Evolutionary conservation across 2,888 invertebrate genomes (phyloP), one percentile per base, ranked within the genome.

Genomic region (Diadegma fenestrale): DNA sequence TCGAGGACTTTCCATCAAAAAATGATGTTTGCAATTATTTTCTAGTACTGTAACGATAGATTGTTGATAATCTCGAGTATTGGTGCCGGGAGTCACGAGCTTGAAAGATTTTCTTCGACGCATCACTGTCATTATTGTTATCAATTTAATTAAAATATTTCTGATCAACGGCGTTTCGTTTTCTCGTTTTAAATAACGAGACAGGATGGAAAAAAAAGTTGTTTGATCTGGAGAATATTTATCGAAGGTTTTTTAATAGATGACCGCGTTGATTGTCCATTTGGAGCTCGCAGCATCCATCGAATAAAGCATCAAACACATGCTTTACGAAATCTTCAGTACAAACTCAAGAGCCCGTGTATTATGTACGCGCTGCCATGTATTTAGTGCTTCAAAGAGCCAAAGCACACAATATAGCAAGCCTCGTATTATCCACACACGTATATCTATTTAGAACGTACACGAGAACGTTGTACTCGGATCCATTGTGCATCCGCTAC

Each of bases 331-430:
- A 92, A 91, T 92, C 92, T 92, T 91, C 89, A 87, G 89, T 89
- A 88, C 87, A 92, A 91, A 92, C 90, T 93, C 91, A 92, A 92
- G 91, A 91, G 90, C 88, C 90, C 91, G 89, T 90, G 89, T 88
- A 90, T 89, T 90, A 88, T 89, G 88, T 87, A 88, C 89, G 66
- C 51, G 58, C 75, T 69, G 66, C 64, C 81, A 81, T 82, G 78
- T 85, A 82, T 71, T 73, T 79, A 82, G 82, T 63, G 66, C 78
- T 82, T 37, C 72, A 61, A 51, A 58, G 78, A 82, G 72, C 51
- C 26, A 63, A 51, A 77, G 80, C 77, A 68, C 68, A 72, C 48
- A 80, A 73, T 68, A 37, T 73, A 73, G 10, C 22, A 72, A 76
- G 48, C 51, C 37, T 78, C 76, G 82, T 51, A 48, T 61, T 58